Conservation (phyloP, 2,797 vertebrate genomes). For the Poeciliopsis paucimaculata region DNA sequence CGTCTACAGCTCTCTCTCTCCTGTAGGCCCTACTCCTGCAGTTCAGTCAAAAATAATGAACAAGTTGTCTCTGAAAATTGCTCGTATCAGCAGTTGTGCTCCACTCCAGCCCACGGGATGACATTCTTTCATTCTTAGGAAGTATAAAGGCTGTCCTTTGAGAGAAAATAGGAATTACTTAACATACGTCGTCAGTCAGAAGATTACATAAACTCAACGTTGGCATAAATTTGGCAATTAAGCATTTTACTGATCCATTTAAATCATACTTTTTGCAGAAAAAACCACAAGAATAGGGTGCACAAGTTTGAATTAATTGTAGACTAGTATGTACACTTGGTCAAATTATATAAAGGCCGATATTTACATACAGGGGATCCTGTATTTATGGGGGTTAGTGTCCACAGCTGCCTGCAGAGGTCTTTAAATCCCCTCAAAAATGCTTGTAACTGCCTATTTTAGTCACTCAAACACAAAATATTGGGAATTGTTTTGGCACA, state of each 20-base stretch:
- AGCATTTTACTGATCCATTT: not conserved
- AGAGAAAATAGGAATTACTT: not conserved
- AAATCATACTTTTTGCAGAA: not conserved
- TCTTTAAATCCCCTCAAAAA: not conserved
- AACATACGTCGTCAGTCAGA: not conserved
- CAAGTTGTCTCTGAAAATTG: not conserved
- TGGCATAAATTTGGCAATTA: not conserved
- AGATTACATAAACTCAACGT: not conserved
- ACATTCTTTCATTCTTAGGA: too few species aligned
- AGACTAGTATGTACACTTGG: not conserved
- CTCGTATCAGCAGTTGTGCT: not conserved
- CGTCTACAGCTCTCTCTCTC: not conserved
- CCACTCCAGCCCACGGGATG: not conserved
- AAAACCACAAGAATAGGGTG: not conserved
- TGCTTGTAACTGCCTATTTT: not conserved
- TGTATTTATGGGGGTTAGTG: not conserved
- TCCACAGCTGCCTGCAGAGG: not conserved
- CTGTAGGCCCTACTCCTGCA: not conserved
- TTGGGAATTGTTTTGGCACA: too few species aligned
- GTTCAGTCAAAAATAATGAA: conserved; percentile 2
- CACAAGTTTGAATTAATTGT: not conserved
- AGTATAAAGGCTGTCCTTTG: not conserved
- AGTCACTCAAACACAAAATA: not conserved
- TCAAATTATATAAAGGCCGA: not conserved
- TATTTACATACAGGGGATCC: not conserved